Evolutionary conservation across 2,888 invertebrate genomes (phyloP), one percentile per base, ranked within the genome.

Genomic region (Smittia sp.): DNA sequence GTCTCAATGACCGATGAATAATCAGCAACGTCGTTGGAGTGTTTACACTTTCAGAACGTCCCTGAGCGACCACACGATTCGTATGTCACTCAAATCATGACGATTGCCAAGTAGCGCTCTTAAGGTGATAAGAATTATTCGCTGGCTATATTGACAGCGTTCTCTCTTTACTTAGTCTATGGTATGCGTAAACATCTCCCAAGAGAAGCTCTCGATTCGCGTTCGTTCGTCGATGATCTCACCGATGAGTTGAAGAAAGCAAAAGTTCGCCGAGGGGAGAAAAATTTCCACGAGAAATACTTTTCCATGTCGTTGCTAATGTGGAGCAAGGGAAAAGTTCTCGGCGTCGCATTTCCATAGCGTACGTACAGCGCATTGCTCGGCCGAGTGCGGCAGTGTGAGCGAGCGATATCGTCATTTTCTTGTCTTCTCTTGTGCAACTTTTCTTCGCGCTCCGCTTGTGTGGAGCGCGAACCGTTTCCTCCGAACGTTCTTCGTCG

Each of bases 351-450:
- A 32, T 32, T 32, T 32, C 32, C 32, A 32, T 32, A 32, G 32
- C 32, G 32, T 32, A 32, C 32, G 3, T 9, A 32, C 32, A 9
- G 3, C 9, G 9, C 32, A 32, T 32, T 32, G 15, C 46, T 46
- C 46, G 11, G 15, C 46, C 6, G 46, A 46, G 46, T 68, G 68
- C 39, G 68, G 4, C 13, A 20, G 58, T 58, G 58, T 18, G 3
- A 1, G 58, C 20, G 2, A 41, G 39, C 13, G 46, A 68, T 68
- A 68, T 68, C 68, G 68, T 68, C 68, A 68, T 46, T 46, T 46
- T 15, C 15, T 46, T 38, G 6, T 24, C 15, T 68, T 24, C 46
- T 68, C 46, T 46, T 68, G 67, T 67, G 67, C 67, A 67, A 41
- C 41, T 68, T 46, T 15, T 39, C 39, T 66, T 32, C 32, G 27